A percentile compares a stretch with the other conserved stretches of the same genome.
These are phyloP conservation scores for Hydrolagus affinis DNA, from an alignment of 2,113 vertebrate species.

Conservation along the genomic window DNA sequence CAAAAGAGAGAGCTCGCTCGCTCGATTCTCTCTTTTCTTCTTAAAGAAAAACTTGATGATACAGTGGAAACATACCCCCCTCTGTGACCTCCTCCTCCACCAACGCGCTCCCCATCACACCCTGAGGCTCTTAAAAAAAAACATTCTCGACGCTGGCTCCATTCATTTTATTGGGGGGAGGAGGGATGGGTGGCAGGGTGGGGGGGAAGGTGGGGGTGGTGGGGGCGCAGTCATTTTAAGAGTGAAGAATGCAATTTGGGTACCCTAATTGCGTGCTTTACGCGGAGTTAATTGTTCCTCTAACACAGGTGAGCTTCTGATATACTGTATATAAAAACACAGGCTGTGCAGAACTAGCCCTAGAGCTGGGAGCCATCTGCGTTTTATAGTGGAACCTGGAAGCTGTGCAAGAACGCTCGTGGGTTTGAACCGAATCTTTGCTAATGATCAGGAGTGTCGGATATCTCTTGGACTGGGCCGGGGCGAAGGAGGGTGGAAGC, in stretches of 20 bases:
- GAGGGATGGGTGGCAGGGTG: too few relatives aligned
- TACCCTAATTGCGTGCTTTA: conserved; percentile 17
- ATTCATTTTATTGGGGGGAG: neutral
- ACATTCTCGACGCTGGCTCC: neutral
- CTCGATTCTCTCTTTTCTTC: too few relatives aligned
- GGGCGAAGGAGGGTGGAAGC: too few relatives aligned
- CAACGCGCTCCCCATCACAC: neutral
- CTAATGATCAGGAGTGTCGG: too few relatives aligned
- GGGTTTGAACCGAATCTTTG: too few relatives aligned
- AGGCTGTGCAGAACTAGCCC: neutral
- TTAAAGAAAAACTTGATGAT: neutral
- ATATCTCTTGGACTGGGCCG: too few relatives aligned
- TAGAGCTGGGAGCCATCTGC: neutral
- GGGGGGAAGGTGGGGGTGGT: too few relatives aligned
- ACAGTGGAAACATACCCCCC: neutral
- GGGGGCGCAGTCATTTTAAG: neutral
- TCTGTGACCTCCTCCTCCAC: too few relatives aligned
- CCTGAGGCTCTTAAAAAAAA: neutral
- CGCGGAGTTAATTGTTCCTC: conserved; percentile 24
- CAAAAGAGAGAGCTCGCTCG: too few relatives aligned
- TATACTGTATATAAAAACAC: conserved; percentile 26
- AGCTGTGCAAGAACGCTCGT: too few relatives aligned
- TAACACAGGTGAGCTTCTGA: neutral
- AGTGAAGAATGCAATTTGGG: conserved; percentile 12
- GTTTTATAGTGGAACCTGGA: neutral